These are phyloP conservation scores for Diaphora mendica DNA, from an alignment of 2,888 invertebrate genomes.

Conservation along the genomic window DNA sequence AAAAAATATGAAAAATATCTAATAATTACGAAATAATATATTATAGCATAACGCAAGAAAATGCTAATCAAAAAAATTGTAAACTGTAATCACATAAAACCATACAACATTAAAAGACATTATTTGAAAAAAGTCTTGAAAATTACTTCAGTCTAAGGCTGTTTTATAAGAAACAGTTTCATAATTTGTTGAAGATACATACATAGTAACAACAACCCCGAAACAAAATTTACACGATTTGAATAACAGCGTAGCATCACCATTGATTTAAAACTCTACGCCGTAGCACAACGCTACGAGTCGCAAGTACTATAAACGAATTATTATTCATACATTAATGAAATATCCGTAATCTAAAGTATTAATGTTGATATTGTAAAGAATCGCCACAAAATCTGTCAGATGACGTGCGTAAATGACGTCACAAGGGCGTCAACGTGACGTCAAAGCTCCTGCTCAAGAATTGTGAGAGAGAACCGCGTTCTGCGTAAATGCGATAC, in stretches of 20 bases:
- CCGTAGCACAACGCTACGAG: constrained; percentile 12
- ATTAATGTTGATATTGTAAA: constrained; percentile 24
- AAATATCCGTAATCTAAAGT: constrained; percentile 11
- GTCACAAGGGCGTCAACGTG: constrained; percentile 47
- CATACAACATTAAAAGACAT: too few species aligned
- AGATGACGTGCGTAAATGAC: constrained; percentile 56
- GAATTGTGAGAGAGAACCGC: constrained; percentile 37
- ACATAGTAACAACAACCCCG: neutral
- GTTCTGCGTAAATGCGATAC: constrained; percentile 64
- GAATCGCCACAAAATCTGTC: constrained; percentile 20
- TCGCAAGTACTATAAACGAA: neutral
- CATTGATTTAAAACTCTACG: neutral
- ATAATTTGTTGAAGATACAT: neutral
- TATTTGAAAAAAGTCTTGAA: too few species aligned
- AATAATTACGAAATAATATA: too few species aligned
- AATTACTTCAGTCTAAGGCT: neutral
- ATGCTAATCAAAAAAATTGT: too few species aligned
- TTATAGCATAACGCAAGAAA: too few species aligned
- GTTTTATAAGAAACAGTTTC: neutral
- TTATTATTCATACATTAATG: neutral
- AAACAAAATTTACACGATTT: neutral
- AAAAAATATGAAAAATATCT: too few species aligned
- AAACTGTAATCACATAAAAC: too few species aligned
- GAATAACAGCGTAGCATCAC: neutral
- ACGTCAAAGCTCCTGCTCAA: constrained; percentile 55